These are phyloP conservation scores for Mesitornis unicolor DNA, from an alignment of 2,113 vertebrate species.

Conservation along the genomic window DNA sequence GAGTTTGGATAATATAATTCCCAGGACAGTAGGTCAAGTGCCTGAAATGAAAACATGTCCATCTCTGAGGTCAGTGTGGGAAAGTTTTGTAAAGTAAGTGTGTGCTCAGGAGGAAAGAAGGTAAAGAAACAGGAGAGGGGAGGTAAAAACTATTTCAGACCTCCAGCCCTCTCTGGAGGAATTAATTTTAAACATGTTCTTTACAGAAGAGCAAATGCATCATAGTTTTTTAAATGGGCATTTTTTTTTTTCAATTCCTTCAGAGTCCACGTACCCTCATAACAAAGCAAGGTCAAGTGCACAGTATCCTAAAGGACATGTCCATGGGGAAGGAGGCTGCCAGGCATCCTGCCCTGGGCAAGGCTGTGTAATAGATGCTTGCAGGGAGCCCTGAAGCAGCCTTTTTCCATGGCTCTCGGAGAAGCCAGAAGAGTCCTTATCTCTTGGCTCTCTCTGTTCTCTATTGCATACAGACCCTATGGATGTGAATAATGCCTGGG, in stretches of 20 bases:
- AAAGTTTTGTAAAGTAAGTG: neutral
- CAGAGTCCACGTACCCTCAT: rapidly evolving
- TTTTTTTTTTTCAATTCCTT: neutral
- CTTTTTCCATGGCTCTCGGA: neutral
- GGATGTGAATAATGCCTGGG: neutral
- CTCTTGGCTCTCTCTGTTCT: neutral
- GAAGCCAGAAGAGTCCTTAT: neutral
- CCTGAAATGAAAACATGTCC: neutral
- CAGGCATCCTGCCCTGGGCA: neutral
- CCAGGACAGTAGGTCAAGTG: neutral
- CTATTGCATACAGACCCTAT: neutral
- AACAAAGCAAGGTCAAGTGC: neutral
- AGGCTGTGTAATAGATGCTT: neutral
- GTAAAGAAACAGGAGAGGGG: neutral
- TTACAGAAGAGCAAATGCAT: neutral
- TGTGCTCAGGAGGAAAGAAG: neutral
- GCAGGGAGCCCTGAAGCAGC: neutral
- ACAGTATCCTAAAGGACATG: neutral
- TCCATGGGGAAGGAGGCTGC: neutral
- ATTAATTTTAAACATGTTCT: neutral
- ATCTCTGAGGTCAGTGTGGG: neutral
- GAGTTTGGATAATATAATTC: neutral
- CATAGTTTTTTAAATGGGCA: neutral
- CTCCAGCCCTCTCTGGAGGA: neutral
- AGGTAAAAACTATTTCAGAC: neutral